Conservation (phyloP, 2,797 vertebrate species). For the Centropyge bicolor region DNA sequence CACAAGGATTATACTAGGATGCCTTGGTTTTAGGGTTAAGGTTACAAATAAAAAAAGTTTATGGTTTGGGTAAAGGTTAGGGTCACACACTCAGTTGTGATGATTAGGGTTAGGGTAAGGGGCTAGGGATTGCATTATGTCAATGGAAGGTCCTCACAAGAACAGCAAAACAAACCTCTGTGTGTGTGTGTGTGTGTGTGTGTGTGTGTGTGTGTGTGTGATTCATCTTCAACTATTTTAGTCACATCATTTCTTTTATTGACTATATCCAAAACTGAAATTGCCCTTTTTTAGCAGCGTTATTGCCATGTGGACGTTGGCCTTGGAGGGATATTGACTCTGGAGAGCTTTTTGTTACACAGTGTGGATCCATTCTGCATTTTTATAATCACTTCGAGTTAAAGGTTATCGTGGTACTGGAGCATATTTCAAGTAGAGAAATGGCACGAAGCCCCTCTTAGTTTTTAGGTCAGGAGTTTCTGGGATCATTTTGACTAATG, state of each 20-base stretch:
- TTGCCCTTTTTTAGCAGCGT: conserved; percentile 32
- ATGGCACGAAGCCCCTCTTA: background rate
- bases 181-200: conserved; percentile 22
- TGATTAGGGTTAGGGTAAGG: too few relatives aligned
- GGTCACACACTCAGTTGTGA: too few relatives aligned
- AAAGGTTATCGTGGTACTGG: conserved; percentile 13
- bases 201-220: conserved; percentile 23
- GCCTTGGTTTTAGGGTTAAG: too few relatives aligned
- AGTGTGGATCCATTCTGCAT: background rate
- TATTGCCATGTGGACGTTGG: background rate
- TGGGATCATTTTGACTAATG: background rate
- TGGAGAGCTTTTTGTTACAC: conserved; percentile 3
- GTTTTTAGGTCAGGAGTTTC: background rate
- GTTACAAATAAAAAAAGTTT: too few relatives aligned
- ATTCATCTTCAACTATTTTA: conserved; percentile 41
- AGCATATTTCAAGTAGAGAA: conserved; percentile 2
- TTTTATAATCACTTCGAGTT: background rate
- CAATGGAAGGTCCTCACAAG: too few relatives aligned
- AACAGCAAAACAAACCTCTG: too few relatives aligned
- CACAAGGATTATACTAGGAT: too few relatives aligned
- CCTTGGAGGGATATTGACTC: background rate
- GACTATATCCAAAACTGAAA: background rate
- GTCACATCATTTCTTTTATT: background rate
- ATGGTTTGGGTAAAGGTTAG: too few relatives aligned
- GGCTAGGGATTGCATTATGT: too few relatives aligned